Percentiles rank a stretch among this genome's conserved stretches.
These are phyloP conservation scores for Morelia viridis DNA, from an alignment of 2,797 vertebrate genomes.

Conservation along the genomic window DNA sequence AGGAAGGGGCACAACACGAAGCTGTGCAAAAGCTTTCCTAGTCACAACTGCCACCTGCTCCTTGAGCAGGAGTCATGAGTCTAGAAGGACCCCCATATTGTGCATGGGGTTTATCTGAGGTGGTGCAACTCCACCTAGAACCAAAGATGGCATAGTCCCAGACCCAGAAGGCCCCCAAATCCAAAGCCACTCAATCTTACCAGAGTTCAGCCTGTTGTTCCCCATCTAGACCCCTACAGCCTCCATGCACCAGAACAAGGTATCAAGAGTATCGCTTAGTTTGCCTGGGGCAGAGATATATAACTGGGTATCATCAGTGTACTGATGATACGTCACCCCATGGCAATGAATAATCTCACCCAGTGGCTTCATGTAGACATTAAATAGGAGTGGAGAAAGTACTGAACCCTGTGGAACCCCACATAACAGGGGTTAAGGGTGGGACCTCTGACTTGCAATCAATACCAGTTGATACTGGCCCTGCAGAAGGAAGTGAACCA, in stretches of 20 bases:
- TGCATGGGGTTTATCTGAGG: background rate
- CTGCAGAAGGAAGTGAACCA: background rate
- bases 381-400: background rate
- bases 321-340: background rate
- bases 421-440: background rate
- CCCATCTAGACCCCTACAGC: background rate
- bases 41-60: background rate
- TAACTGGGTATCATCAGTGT: background rate
- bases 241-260: background rate
- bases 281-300: background rate
- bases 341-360: background rate
- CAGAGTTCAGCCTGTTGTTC: background rate
- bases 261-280: background rate
- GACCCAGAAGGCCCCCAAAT: background rate
- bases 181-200: background rate
- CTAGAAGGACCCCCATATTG: background rate
- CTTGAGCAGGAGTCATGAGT: background rate
- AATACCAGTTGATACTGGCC: background rate
- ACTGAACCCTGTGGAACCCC: background rate
- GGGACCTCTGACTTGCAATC: background rate
- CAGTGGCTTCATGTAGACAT: background rate
- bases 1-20: no score
- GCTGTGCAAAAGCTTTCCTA: no score
- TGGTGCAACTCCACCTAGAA: background rate
- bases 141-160: background rate